Base-by-base conservation (phyloP, 2,888 invertebrate genomes). In the Fabriciana adippe region DNA sequence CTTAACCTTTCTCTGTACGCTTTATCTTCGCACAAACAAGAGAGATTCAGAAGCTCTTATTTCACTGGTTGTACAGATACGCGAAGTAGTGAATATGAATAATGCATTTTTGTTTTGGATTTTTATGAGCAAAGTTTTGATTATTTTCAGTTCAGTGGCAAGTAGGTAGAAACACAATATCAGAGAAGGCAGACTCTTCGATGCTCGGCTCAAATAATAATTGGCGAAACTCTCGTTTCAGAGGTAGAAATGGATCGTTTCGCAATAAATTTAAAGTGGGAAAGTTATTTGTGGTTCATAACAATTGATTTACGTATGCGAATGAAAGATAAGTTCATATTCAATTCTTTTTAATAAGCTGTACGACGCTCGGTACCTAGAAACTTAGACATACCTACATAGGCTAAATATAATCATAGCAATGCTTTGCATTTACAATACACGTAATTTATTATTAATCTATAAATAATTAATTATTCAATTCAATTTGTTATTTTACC, bases 31-130 rank as follows among this genome's bases (percentile, higher is more conserved):
- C 79, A 77, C 78, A 77, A 70, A 70, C 70, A 72, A 72, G 73
- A 74, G 76, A 73, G 75, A 76, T 73, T 71, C 68, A 71, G 72
- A 76, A 78, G 86, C 18, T 84, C 86, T 73, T 59, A 65, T 71
- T 85, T 82, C 51, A 72, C 66, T 87, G 89, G 92, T 74, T 65
- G 75, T 73, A 71, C 76, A 70, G 79, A 81, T 82, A 85, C 86
- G 82, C 83, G 82, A 81, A 88, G 86, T 86, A 83, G 85, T 86
- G 83, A 88, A 84, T 89, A 92, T 92, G 92, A 92, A 92, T 92
- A 92, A 92, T 92, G 92, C 90, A 92, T 92, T 92, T 91, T 92
- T 92, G 92, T 92, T 92, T 92, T 90, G 90, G 91, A 92, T 92
- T 92, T 92, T 92, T 92, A 92, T 91, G 92, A 87, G 90, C 74